Percentiles rank a stretch among this genome's conserved stretches.
phyloP scores from a whole-genome alignment of 2,113 vertebrate species.

The Heteronetta atricapilla region DNA sequence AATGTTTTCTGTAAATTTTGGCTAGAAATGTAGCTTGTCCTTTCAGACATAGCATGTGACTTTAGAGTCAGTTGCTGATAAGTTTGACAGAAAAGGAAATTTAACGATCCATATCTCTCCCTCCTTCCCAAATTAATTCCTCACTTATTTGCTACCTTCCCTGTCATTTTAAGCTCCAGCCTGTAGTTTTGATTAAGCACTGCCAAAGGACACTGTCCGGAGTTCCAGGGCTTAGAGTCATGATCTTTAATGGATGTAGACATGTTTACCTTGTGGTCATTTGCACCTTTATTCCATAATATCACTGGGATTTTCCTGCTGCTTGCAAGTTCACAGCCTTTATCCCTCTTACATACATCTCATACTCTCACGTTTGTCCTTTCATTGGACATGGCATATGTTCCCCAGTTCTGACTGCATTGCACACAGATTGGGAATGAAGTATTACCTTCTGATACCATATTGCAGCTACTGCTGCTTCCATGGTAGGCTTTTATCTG shows the following conservation, averaged over 20 bases:
- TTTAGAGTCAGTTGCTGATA: background rate
- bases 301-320: background rate
- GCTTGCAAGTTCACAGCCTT: background rate
- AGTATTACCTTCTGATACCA: background rate
- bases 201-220: background rate
- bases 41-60: background rate
- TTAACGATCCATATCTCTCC: background rate
- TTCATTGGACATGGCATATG: background rate
- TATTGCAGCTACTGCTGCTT: background rate
- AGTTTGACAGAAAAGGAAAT: background rate
- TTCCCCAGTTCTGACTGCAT: background rate
- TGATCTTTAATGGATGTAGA: background rate
- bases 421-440: background rate
- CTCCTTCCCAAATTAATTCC: background rate
- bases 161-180: background rate
- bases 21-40: background rate
- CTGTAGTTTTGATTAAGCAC: background rate
- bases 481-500: background rate
- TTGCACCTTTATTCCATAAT: background rate
- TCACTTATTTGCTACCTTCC: background rate
- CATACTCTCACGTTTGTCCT: background rate
- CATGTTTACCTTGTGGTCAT: background rate
- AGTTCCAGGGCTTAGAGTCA: background rate
- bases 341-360: background rate
- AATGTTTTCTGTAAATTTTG: slow-evolving; percentile 21